Percentiles rank a stretch among this genome's conserved stretches.
These are phyloP conservation scores for Rhynchotus rufescens DNA, from an alignment of 2,797 vertebrate genomes.

Conservation along the genomic window DNA sequence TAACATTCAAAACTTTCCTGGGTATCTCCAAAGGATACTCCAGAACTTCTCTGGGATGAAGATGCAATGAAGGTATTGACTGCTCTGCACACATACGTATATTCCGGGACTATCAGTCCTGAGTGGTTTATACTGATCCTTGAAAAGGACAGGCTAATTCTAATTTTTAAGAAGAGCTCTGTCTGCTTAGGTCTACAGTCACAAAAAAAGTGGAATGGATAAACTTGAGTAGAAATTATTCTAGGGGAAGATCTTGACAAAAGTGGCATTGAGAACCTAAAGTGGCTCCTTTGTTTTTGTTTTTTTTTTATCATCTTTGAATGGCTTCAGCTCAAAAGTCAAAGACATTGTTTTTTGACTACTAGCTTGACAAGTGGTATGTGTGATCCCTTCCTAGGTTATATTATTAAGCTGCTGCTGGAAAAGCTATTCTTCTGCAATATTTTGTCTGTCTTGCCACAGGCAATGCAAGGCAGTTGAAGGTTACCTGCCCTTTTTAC, in stretches of 20 bases:
- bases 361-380: rapidly evolving
- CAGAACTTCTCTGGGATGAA: no score
- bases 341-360: not conserved
- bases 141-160: not conserved
- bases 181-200: not conserved
- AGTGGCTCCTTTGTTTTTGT: not conserved
- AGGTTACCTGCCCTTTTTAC: rapidly evolving
- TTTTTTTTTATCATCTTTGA: not conserved
- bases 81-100: not conserved
- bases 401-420: not conserved
- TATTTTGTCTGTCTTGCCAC: not conserved
- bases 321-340: not conserved
- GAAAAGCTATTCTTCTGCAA: not conserved
- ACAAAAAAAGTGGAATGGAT: not conserved
- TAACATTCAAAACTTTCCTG: no score
- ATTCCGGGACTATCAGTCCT: no score
- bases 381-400: not conserved
- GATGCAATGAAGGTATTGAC: not conserved
- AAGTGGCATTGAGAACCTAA: not conserved
- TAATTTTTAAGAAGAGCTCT: not conserved
- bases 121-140: not conserved
- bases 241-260: not conserved
- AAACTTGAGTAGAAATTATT: not conserved
- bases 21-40: no score
- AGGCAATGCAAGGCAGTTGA: not conserved